A percentile compares a stretch with the other conserved stretches of the same genome.
phyloP scores from a whole-genome alignment of 2,888 invertebrate genomes.

The Helobdella robusta region DNA sequence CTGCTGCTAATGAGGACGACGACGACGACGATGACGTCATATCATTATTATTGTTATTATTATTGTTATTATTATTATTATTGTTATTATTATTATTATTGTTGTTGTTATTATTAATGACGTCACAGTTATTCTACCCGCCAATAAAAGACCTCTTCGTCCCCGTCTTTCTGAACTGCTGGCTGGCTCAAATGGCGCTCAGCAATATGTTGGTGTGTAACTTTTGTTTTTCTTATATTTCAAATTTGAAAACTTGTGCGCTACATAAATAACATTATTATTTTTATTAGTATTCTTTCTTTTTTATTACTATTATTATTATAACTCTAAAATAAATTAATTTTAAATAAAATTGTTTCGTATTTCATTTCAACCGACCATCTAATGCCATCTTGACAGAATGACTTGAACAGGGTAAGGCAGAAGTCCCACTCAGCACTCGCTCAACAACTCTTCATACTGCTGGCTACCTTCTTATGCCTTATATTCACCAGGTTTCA shows the following conservation, averaged over 20 bases:
- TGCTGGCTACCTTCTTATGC: slow-evolving; percentile 84
- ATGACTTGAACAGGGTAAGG: slow-evolving; percentile 93
- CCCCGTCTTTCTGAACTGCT: slow-evolving; percentile 94
- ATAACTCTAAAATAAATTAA: background rate
- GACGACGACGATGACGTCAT: background rate
- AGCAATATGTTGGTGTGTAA: slow-evolving; percentile 82
- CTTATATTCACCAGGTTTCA: slow-evolving; percentile 85
- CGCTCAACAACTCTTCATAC: slow-evolving; percentile 85
- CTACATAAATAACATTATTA: background rate
- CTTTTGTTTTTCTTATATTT: background rate
- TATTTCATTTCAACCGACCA: background rate
- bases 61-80: slow-evolving; percentile 12
- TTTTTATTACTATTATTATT: background rate
- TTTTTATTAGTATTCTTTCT: background rate
- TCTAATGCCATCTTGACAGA: slow-evolving; percentile 59
- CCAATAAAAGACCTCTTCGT: slow-evolving; percentile 84
- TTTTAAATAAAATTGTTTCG: background rate
- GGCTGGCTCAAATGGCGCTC: slow-evolving; percentile 90
- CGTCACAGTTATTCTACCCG: slow-evolving; percentile 73
- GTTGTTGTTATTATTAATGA: background rate
- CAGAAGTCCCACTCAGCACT: slow-evolving; percentile 92
- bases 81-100: background rate
- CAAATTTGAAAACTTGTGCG: background rate
- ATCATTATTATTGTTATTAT: background rate
- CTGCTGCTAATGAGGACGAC: slow-evolving; percentile 12